Base-by-base conservation (phyloP, 2,113 vertebrate genomes). In the Thunnus maccoyii region DNA sequence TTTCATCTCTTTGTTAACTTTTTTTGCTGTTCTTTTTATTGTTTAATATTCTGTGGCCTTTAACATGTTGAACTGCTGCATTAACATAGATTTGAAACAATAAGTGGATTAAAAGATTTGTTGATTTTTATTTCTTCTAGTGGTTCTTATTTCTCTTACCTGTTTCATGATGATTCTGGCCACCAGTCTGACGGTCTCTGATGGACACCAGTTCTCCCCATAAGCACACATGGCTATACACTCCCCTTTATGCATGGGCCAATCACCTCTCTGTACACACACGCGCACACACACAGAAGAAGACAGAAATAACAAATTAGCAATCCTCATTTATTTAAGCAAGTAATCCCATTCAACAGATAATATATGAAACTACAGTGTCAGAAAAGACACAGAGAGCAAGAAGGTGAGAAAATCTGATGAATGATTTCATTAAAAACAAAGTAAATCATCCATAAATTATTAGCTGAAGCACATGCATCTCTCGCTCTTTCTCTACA, bases 181-280 rank as follows among this genome's bases (percentile, higher is more conserved):
- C 0, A 98, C 96, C 14, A 99, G 95, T 82, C 98, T 95, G 66
- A 99, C 98, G 0, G 97, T 99, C 95, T 99, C 98, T 0, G 98
- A 98, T 12, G 98, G 98, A 85, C 95, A 97, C 98, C 98, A 99
- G 92, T 95, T 97, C 78, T 98, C 96, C 63, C 98, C 97, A 10
- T 97, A 96, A 72, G 96, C 30, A 13, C 97, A 97, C 97, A 99
- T 98, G 41, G 98, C 94, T 3, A 97, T 95, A 88, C 98, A 99
- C 77, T 99, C 98, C 54, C 98, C 86, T 89, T 97, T 99, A 91
- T 99, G 98, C 96, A 99, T 96, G 15, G 97, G 93, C 98, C 98
- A 99, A 76, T 99, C 98, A 68, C 95, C 95, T 94, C 95, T 97
- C 98, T 99, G 58, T 5, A 54, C 6, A 46, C 20, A 78, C 3